Evolutionary conservation across 1,140 invertebrate genomes (phyloP).

Genomic region (Micrasema minimum): DNA sequence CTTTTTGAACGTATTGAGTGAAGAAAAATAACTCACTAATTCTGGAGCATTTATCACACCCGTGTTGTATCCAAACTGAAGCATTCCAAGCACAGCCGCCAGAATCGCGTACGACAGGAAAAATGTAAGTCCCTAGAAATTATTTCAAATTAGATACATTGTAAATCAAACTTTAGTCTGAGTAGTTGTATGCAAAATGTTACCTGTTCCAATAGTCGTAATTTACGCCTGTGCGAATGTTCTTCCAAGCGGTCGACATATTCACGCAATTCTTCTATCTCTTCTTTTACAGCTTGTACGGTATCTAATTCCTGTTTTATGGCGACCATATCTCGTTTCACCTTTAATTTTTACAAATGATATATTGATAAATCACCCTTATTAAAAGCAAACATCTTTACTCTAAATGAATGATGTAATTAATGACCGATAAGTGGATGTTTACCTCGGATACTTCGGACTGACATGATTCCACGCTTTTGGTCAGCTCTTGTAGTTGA

Average conservation of each 20-base stretch:
- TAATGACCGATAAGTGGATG: too few species aligned
- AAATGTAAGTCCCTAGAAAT: constrained; percentile 78
- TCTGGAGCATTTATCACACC: constrained; percentile 96
- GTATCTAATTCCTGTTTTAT: constrained; percentile 93
- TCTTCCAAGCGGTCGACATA: constrained; percentile 80
- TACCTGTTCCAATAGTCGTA: constrained; percentile 89
- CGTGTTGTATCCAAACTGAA: constrained; percentile 99
- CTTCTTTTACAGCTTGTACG: constrained; percentile 92
- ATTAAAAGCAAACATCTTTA: too few species aligned
- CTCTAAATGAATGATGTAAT: too few species aligned
- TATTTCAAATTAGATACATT: neutral
- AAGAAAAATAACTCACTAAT: constrained; percentile 34
- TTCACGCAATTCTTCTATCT: constrained; percentile 90
- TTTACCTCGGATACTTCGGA: constrained; percentile 85
- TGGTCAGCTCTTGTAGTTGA: constrained; percentile 91
- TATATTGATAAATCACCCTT: neutral
- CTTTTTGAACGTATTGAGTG: too few species aligned
- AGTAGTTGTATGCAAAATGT: constrained; percentile 42
- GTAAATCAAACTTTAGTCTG: neutral
- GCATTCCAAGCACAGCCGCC: constrained; percentile 95
- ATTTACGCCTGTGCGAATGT: constrained; percentile 79
- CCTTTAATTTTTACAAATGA: constrained; percentile 63
- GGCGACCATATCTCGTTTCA: constrained; percentile 92
- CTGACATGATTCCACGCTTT: constrained; percentile 92
- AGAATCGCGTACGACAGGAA: constrained; percentile 93